phyloP scores from a whole-genome alignment of 2,888 invertebrate genomes.

The Tyria jacobaeae region DNA sequence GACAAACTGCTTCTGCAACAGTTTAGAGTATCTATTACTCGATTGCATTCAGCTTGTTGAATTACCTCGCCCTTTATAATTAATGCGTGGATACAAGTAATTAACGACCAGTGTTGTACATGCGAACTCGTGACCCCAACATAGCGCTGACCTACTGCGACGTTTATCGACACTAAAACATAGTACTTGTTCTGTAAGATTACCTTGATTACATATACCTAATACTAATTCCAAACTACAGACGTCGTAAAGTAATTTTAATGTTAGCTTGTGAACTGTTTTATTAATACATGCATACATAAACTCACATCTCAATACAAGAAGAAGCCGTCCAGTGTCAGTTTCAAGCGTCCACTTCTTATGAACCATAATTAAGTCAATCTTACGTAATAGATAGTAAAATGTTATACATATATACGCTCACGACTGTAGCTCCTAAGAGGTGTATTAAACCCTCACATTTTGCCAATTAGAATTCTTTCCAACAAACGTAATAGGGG shows the following conservation, averaged over 20 bases:
- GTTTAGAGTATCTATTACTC: constrained; percentile 47
- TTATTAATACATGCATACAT: too few relatives aligned
- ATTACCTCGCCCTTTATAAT: constrained; percentile 47
- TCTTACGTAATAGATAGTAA: too few relatives aligned
- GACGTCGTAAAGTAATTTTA: not conserved
- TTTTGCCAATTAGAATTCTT: too few relatives aligned
- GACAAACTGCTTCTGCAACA: constrained; percentile 32
- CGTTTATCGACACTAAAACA: constrained; percentile 24
- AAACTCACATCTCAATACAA: too few relatives aligned
- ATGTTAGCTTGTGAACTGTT: not conserved
- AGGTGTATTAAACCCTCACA: too few relatives aligned
- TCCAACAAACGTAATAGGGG: too few relatives aligned
- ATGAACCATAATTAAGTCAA: too few relatives aligned
- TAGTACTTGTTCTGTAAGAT: constrained; percentile 25
- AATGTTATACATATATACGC: too few relatives aligned
- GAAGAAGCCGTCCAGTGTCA: too few relatives aligned
- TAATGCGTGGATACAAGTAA: constrained; percentile 34
- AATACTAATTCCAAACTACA: not conserved
- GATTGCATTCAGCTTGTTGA: constrained; percentile 46
- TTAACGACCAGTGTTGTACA: constrained; percentile 30
- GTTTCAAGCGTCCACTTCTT: too few relatives aligned
- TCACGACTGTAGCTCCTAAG: too few relatives aligned
- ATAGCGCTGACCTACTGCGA: constrained; percentile 27
- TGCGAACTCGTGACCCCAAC: constrained; percentile 31
- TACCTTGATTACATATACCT: constrained; percentile 4